Evolutionary conservation across 1,140 invertebrate species (phyloP), one percentile per base, ranked within the genome.

Genomic region (Oryctes rhinoceros): DNA sequence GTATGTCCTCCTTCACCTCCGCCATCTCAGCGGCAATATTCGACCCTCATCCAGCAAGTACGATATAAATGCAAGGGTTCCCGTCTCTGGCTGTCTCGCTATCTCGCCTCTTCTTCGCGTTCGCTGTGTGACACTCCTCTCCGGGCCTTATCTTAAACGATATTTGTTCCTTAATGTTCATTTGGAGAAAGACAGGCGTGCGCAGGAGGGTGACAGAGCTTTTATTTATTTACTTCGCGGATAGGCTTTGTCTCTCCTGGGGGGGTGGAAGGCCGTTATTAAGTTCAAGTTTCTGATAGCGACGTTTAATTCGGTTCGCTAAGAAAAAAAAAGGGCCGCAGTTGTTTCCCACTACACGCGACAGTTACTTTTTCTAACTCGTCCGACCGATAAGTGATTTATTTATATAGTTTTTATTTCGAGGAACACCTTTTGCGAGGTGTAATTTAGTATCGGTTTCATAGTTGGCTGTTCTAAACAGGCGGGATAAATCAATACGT

Each of bases 111-210:
- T 24, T 35, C 65, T 24, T 30, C 7, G n/a, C 35, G 13, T 71
- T 71, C 65, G 65, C 24, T 71, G 20, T 5, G 53, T 59, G 53
- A 35, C 20, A 71, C 65, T 35, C 35, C 35, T 9, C 65, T 71
- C 11, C 24, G 5, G 9, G 65, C 24, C 65, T 71, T 71, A 71
- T 71, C 65, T 71, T 71, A 71, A 71, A 71, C 65, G 65, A 71
- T 71, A 71, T 71, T 71, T 71, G 65, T 71, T 71, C 65, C 65
- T 71, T 71, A 71, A 71, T 71, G 65, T 71, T 71, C 65, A 71
- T 24, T 37, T 24, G 65, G 65, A 71, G 65, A 71, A 71, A 71
- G 65, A 71, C 65, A 71, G 24, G 20, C 65, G 65, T 10, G 13
- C 24, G 65, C 24, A 24, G 24, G 65, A 71, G 35, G 65, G 65